These are phyloP conservation scores for Platycheirus rosarum DNA, from an alignment of 2,888 invertebrate species.

Conservation along the genomic window DNA sequence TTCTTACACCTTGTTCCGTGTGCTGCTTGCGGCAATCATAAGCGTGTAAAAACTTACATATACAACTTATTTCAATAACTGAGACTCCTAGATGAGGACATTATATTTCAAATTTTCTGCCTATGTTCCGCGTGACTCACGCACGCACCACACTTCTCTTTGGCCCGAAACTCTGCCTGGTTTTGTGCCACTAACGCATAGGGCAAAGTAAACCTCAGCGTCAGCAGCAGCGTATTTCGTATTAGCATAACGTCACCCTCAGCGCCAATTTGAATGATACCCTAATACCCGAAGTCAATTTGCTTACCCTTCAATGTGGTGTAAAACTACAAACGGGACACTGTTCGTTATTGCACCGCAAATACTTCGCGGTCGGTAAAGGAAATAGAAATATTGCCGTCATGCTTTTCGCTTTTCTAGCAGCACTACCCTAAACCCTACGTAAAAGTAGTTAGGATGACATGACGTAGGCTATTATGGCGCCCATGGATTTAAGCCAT, in stretches of 20 bases:
- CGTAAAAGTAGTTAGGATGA: neutral
- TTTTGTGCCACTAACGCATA: slow-evolving; percentile 16
- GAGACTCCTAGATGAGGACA: slow-evolving; percentile 24
- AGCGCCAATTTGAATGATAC: slow-evolving; percentile 70
- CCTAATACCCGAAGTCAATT: slow-evolving; percentile 67
- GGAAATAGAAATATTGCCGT: slow-evolving; percentile 15
- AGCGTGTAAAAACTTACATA: slow-evolving; percentile 11
- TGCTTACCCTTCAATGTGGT: slow-evolving; percentile 68
- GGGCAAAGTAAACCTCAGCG: slow-evolving; percentile 14
- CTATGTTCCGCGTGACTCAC: slow-evolving; percentile 70
- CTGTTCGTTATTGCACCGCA: slow-evolving; percentile 56
- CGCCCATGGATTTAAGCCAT: slow-evolving; percentile 23
- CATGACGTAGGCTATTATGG: slow-evolving; percentile 28
- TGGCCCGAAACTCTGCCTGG: too few relatives aligned
- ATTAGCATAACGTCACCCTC: slow-evolving; percentile 71
- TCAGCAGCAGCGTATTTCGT: too few relatives aligned
- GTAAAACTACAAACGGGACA: slow-evolving; percentile 59
- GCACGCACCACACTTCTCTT: too few relatives aligned
- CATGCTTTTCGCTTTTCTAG: slow-evolving; percentile 32
- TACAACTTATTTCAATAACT: neutral
- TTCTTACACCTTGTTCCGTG: slow-evolving; percentile 71
- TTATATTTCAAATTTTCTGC: slow-evolving; percentile 70
- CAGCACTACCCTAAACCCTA: slow-evolving; percentile 1
- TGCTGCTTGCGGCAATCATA: slow-evolving; percentile 58
- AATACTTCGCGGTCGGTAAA: slow-evolving; percentile 46